Evolutionary conservation across 2,113 vertebrate genomes (phyloP).

Genomic region (Alaudala cheleensis): DNA sequence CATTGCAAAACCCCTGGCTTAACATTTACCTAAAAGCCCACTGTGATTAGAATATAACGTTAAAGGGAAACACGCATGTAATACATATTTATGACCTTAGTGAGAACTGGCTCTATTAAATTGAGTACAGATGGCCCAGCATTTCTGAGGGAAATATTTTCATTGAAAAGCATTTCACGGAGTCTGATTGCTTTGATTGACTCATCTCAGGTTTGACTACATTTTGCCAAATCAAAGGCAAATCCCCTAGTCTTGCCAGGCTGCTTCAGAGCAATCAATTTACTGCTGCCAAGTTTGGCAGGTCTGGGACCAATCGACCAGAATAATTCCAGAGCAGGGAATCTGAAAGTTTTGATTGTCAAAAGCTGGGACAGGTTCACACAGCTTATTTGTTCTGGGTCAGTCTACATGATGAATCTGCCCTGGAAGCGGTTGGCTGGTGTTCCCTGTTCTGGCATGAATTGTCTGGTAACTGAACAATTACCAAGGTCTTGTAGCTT

Average conservation of each 20-base stretch:
- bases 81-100: background rate
- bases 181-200: conserved; percentile 18
- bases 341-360: background rate
- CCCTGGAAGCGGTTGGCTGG: background rate
- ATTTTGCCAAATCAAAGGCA: conserved; percentile 30
- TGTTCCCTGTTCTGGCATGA: background rate
- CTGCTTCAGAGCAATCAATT: conserved; percentile 2
- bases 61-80: background rate
- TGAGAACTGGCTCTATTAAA: background rate
- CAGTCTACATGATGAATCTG: background rate
- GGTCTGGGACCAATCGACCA: fast-evolving
- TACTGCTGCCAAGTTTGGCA: background rate
- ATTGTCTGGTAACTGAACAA: background rate
- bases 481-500: background rate
- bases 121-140: background rate
- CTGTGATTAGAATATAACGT: background rate
- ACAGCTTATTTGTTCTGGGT: background rate
- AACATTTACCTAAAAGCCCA: background rate
- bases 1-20: background rate
- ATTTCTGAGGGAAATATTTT: conserved; percentile 24
- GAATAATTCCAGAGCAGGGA: background rate
- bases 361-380: background rate
- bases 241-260: background rate
- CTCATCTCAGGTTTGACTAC: conserved; percentile 7
- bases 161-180: background rate